phyloP scores from a whole-genome alignment of 2,797 vertebrate species.

The Pampus argenteus region DNA sequence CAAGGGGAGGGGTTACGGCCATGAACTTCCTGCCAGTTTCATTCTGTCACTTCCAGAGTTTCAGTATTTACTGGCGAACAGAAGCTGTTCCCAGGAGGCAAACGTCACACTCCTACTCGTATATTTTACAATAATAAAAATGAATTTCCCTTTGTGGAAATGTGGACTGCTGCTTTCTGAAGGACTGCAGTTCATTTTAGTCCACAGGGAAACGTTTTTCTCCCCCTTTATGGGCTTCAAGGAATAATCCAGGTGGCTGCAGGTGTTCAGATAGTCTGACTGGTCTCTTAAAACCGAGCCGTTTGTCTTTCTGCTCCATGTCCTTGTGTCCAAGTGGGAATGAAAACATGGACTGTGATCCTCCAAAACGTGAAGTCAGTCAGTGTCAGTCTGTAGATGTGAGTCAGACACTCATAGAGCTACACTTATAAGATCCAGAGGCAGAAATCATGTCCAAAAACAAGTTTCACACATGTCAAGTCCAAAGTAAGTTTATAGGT shows the following conservation, averaged over 20 bases:
- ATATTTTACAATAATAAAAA: too few species aligned
- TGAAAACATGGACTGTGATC: constrained; percentile 1
- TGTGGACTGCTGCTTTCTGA: not conserved
- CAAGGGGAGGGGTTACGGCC: too few species aligned
- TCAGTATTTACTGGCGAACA: too few species aligned
- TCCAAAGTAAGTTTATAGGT: too few species aligned
- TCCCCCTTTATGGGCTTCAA: not conserved
- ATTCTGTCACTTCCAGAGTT: too few species aligned
- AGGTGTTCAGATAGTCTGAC: too few species aligned
- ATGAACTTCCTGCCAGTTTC: not conserved
- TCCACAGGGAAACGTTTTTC: not conserved
- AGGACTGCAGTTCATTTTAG: not conserved
- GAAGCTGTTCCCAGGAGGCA: not conserved
- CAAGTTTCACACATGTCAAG: too few species aligned
- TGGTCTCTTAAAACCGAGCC: constrained; percentile 1
- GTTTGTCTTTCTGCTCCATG: constrained; percentile 3
- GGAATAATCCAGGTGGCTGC: not conserved
- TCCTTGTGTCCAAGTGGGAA: constrained; percentile 35
- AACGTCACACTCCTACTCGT: not conserved
- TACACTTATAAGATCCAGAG: too few species aligned
- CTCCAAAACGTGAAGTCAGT: not conserved
- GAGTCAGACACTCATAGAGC: too few species aligned
- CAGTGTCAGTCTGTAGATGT: too few species aligned
- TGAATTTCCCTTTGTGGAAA: too few species aligned
- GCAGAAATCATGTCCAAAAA: too few species aligned